Evolutionary conservation across 2,797 vertebrate genomes (phyloP), one percentile per base, ranked within the genome.

Genomic region (Tachyglossus aculeatus): DNA sequence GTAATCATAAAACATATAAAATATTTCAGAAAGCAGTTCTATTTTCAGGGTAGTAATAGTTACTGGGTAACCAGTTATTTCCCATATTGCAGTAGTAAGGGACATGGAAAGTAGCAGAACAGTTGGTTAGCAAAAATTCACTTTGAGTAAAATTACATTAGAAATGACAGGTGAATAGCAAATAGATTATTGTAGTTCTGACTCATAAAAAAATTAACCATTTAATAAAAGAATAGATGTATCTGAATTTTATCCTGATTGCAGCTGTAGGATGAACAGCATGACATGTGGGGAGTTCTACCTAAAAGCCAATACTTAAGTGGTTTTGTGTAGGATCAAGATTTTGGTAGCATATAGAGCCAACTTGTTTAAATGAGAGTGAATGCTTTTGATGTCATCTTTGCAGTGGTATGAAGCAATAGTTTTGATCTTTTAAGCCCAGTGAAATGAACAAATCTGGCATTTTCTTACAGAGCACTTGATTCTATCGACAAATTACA

Each of bases 351-450:
- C 18, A 48, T 27, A 18, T 19, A 29, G 45, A 48, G 25, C 25
- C 12, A 27, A 10, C 44, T 47, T 22, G 2, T 27, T 48, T 15
- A n/a, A n/a, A 27, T 48, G 53, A 70, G 64, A 65, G n/a, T 50
- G 48, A 72, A 52, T 61, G 16, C 48, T 78, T 76, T 68, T 44
- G 14, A 55, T 67, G 45, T 66, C 71, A 67, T 54, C 43, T 77
- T 50, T 22, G 36, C 4, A 50, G 22, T 50, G n/a, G 44, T 81
- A 68, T 63, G 77, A 39, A 75, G 32, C 22, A 54, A 53, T 73
- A 53, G 75, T 50, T 55, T 75, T 71, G 50, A 74, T n/a, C 71
- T 47, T 56, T 72, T 63, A 61, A 40, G 37, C 57, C 24, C 40
- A 41, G 70, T 52, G 33, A 69, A 75, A 68, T 66, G 36, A 58